Conservation (phyloP, 1,140 invertebrate species). For the Zaprionus tsacasi region DNA sequence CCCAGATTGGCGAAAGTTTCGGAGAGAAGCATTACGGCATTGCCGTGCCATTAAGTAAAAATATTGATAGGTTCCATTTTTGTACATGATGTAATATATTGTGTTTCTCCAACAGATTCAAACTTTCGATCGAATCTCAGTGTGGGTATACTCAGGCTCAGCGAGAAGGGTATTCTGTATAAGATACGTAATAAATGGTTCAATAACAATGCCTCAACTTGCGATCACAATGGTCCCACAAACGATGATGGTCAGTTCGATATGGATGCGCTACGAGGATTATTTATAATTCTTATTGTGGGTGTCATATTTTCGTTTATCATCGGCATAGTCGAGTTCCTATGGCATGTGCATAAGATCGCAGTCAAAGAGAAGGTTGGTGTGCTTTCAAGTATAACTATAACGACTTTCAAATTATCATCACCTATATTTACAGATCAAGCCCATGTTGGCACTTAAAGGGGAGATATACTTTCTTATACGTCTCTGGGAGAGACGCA, state of each 20-base stretch:
- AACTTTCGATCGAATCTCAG: constrained; percentile 89
- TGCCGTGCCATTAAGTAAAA: constrained; percentile 71
- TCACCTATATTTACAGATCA: constrained; percentile 84
- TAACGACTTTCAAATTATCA: not conserved
- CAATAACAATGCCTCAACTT: constrained; percentile 82
- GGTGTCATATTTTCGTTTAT: constrained; percentile 88
- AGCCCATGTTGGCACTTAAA: constrained; percentile 86
- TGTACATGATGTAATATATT: not conserved
- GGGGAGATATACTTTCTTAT: constrained; percentile 87
- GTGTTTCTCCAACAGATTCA: constrained; percentile 50
- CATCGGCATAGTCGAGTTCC: constrained; percentile 90
- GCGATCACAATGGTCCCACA: constrained; percentile 24
- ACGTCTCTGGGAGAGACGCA: constrained; percentile 87
- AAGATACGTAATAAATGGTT: constrained; percentile 94
- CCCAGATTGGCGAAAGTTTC: constrained; percentile 90
- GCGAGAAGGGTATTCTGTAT: constrained; percentile 91
- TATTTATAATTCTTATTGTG: constrained; percentile 92
- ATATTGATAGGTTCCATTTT: not conserved
- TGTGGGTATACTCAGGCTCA: constrained; percentile 90
- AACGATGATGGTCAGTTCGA: constrained; percentile 86
- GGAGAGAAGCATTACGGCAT: constrained; percentile 91
- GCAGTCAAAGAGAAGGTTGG: constrained; percentile 88
- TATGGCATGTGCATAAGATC: constrained; percentile 92
- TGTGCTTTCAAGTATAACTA: not conserved
- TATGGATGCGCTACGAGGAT: constrained; percentile 93